Conservation (phyloP, 2,888 invertebrate genomes). For the Rhynchonema sp. region DNA sequence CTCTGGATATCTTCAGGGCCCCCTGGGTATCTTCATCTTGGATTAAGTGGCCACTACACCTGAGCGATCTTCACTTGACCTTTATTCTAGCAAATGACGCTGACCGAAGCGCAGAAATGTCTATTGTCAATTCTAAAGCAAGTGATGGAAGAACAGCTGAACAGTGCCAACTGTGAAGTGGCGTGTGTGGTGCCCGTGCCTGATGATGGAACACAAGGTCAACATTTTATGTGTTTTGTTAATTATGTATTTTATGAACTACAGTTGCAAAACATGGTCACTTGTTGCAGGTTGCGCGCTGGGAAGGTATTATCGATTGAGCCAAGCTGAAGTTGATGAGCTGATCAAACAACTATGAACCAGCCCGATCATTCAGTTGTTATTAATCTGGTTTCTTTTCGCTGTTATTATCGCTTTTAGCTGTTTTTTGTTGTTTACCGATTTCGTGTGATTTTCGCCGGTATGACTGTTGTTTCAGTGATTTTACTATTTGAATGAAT, state of each 20-base stretch:
- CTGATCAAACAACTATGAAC: background rate
- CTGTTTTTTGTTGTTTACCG: too few species aligned
- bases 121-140: conserved; percentile 86
- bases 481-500: too few species aligned
- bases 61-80: background rate
- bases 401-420: too few species aligned
- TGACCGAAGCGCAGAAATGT: conserved; percentile 73
- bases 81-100: conserved; percentile 57
- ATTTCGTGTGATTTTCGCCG: too few species aligned
- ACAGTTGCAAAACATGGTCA: too few species aligned
- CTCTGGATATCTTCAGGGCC: too few species aligned
- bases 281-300: background rate
- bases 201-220: background rate
- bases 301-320: background rate
- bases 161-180: conserved; percentile 82
- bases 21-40: background rate
- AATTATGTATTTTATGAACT: too few species aligned
- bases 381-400: background rate
- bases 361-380: background rate
- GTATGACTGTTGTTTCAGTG: too few species aligned
- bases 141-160: conserved; percentile 98
- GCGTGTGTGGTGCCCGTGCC: conserved; percentile 2
- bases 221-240: too few species aligned
- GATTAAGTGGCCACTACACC: background rate
- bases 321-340: background rate